Conservation (phyloP, 1,140 invertebrate genomes). For the Geopemphigus sp. region DNA sequence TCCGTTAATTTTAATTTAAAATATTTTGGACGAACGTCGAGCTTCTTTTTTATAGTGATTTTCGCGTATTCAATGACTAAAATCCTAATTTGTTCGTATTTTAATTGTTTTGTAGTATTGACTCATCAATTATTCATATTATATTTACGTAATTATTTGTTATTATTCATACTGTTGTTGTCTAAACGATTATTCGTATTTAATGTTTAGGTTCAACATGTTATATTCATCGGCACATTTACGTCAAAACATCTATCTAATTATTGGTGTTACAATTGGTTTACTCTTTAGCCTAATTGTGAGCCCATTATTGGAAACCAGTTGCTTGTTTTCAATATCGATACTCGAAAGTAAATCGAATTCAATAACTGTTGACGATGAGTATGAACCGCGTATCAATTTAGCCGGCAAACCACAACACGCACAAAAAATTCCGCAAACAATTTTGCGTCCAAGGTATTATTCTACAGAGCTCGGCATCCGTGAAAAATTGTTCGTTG, state of each 20-base stretch:
- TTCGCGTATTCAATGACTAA: no score
- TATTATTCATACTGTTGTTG: background rate
- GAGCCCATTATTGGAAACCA: slow-evolving; percentile 44
- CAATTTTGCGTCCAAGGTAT: slow-evolving; percentile 76
- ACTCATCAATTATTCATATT: background rate
- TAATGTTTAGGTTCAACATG: slow-evolving; percentile 32
- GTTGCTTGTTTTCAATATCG: slow-evolving; percentile 48
- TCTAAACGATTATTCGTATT: no score
- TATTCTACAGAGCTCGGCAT: slow-evolving; percentile 91
- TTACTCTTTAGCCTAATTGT: slow-evolving; percentile 49
- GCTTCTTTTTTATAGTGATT: no score
- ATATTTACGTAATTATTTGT: background rate
- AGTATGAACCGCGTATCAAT: slow-evolving; percentile 62
- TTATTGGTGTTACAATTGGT: slow-evolving; percentile 50
- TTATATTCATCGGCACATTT: slow-evolving; percentile 43
- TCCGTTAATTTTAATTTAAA: no score
- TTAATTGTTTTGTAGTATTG: background rate
- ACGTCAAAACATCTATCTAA: slow-evolving; percentile 50
- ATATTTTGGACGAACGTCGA: no score
- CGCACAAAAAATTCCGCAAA: slow-evolving; percentile 58
- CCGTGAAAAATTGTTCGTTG: slow-evolving; percentile 82
- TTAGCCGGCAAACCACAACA: slow-evolving; percentile 59
- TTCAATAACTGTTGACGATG: slow-evolving; percentile 54
- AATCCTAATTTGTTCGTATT: background rate
- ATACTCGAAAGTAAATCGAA: slow-evolving; percentile 49